Base-by-base conservation (phyloP, 64 coral and sea anemone species). In the Dendronephthya gigantea region DNA sequence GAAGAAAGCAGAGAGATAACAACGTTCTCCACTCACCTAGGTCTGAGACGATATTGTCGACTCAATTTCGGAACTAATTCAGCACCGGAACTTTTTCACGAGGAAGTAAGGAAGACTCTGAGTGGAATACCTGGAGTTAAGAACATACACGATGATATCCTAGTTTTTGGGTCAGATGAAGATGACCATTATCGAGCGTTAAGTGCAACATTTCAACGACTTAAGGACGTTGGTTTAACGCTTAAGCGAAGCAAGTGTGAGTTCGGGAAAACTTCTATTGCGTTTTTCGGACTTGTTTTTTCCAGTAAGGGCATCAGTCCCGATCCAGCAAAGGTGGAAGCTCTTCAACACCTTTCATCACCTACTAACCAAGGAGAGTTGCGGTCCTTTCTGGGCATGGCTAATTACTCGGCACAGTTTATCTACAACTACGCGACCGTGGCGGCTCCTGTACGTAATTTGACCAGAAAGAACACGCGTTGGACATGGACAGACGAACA, bases 181-280 rank as follows among this genome's bases (percentile, higher is more conserved):
- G 81, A 82, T 22, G 81, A 82, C 48, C 81, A 82, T n/a, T 82
- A 34, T 39, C 81, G 81, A 10, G 81, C 33, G 39, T 82, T 82
- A 34, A n/a, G 81, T 82, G 81, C 81, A 43, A 82, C 81, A 34
- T 82, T 82, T 82, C 81, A 82, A 82, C n/a, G n/a, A n/a, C n/a
- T n/a, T n/a, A n/a, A n/a, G n/a, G n/a, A n/a, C n/a, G n/a, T n/a
- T n/a, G n/a, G n/a, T n/a, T n/a, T n/a, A n/a, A n/a, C n/a, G n/a
- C n/a, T n/a, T n/a, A n/a, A n/a, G n/a, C n/a, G n/a, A n/a, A n/a
- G n/a, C n/a, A n/a, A n/a, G 23, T 82, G 32, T 82, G 81, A 82
- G 33, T 82, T 82, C 48, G 81, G 81, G 81, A 82, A 82, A 43
- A n/a, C n/a, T n/a, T n/a, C n/a, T n/a, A n/a, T n/a, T n/a, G n/a